Evolutionary conservation across 2,797 vertebrate genomes (phyloP), one percentile per base, ranked within the genome.

Genomic region (Pogonophryne albipinna): DNA sequence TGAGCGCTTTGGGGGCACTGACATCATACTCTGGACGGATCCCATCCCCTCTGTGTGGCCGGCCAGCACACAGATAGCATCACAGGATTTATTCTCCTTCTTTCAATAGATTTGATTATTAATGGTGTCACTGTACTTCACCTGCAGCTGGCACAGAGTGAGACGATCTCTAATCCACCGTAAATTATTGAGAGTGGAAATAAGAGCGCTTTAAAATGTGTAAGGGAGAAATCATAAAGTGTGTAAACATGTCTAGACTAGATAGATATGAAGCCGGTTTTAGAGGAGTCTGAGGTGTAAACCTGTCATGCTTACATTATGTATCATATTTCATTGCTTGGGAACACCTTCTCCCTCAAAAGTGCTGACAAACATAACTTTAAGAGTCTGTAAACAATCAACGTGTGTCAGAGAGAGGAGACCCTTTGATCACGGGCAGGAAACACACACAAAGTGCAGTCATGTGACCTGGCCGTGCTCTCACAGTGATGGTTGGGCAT

Each of bases 21-120:
- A 84, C 80, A 65, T 90, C 87, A 91, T 74, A 16, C 71, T 69
- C 81, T 81, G 82, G 59, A 82, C 13, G 17, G 50, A 83, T 76
- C 78, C 73, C 72, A 72, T 84, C 71, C 50, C 71, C 31, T 64
- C 61, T 45, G 60, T 8, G 10, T 46, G 62, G 50, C 66, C 66
- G 19, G 63, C 62, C 77, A 76, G 66, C 53, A 38, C 47, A 76
- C 69, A 67, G 69, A 87, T 64, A 81, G 45, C 67, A 78, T 83
- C 77, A 45, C 17, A 11, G 12, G 58, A 47, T 59, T 38, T 38
- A 38, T 9, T 50, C 62, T 63, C 63, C 20, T 66, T 31, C 42
- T 14, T 45, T 5, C 58, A 12, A 66, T 11, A 63, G 64, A 71
- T 66, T 41, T 59, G 66, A 85, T 82, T 64, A 74, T 41, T 72